Evolutionary conservation across 2,888 invertebrate species (phyloP), one percentile per base, ranked within the genome.

Genomic region (Machimus rusticus): DNA sequence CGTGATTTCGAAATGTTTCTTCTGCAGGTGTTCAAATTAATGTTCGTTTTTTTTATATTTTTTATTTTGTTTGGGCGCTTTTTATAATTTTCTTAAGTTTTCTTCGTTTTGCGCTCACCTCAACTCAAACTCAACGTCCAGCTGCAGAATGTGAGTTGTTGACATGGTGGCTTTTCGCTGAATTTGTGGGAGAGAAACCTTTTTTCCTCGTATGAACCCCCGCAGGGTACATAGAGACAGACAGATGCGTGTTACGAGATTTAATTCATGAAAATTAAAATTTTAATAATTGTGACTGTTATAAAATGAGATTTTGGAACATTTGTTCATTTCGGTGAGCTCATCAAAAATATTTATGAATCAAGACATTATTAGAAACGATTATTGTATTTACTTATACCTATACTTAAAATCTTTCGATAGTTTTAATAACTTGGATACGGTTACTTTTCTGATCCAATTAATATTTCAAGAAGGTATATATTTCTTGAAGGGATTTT

Each of bases 11-110:
- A 87, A 88, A 88, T 74, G 86, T 89, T 87, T 88, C 84, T 57
- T 74, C 57, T 88, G 89, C 89, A 89, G 89, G 89, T 89, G 89
- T 89, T 89, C 88, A 89, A 87, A 74, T 77, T 76, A 76, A 86
- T 76, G 74, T 86, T 74, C 51, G 37, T 74, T 31, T 85, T 85
- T 85, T 85, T 74, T 74, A n/a, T n/a, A n/a, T 23, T 9, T 28
- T 66, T 23, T 66, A 66, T 66, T 66, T 66, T 66, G 66, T 28
- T 66, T 66, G 66, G 66, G 66, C 66, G 28, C 66, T 66, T 66
- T 66, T 66, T 66, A 66, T 66, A 66, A 66, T 66, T 66, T 66
- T 66, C 66, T 66, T 8, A 66, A 66, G 66, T 66, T 66, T 82
- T 28, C 34, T 19, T 74, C 46, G 74, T 86, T 76, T 86, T 76